phyloP scores from a whole-genome alignment of 2,888 invertebrate genomes.

The Drosophila subsilvestris region DNA sequence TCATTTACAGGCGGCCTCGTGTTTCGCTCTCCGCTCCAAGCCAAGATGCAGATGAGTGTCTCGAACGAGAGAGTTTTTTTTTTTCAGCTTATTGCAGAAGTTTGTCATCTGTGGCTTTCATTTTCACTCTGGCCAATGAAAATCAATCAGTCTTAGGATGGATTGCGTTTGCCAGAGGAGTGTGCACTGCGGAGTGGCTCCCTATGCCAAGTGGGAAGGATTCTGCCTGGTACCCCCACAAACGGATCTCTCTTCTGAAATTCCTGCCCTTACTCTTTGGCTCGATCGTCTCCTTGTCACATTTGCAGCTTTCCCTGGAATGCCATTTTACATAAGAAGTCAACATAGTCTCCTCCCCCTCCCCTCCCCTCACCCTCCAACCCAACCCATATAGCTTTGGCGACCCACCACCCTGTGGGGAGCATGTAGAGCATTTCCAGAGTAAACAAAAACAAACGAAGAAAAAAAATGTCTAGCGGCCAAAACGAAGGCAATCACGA shows the following conservation, averaged over 20 bases:
- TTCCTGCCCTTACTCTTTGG: background rate
- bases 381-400: conserved; percentile 38
- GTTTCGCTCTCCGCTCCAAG: conserved; percentile 16
- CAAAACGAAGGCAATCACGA: conserved; percentile 74
- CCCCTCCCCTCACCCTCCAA: no score
- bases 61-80: conserved; percentile 22
- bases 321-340: conserved; percentile 18
- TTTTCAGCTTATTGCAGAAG: conserved; percentile 32
- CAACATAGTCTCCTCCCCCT: background rate
- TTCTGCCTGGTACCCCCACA: no score
- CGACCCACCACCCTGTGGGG: conserved; percentile 8
- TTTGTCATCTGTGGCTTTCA: conserved; percentile 42
- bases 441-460: conserved; percentile 29
- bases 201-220: no score
- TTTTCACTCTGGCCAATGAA: conserved; percentile 34
- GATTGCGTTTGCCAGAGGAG: background rate
- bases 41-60: conserved; percentile 40
- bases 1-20: conserved; percentile 61
- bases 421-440: conserved; percentile 60
- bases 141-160: conserved; percentile 27
- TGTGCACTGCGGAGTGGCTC: no score
- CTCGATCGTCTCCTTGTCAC: background rate
- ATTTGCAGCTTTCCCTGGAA: conserved; percentile 16
- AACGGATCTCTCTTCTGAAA: no score
- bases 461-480: conserved; percentile 66